Conservation (phyloP, 2,888 invertebrate species). For the Tipula confusa region DNA sequence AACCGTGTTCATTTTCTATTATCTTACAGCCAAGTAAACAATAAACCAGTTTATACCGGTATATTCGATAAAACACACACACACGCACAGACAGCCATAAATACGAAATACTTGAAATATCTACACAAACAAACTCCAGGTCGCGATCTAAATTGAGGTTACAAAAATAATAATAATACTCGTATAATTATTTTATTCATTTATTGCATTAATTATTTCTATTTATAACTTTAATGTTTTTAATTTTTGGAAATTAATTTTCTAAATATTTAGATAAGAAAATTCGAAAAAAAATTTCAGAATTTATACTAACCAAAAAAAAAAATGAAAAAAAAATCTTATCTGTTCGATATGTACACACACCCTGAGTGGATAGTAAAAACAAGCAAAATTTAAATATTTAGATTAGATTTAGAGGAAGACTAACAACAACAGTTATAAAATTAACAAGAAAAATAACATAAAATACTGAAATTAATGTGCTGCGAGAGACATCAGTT, state of each 20-base stretch:
- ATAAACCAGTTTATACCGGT: not conserved
- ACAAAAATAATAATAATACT: not conserved
- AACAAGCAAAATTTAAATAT: not conserved
- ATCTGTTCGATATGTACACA: not conserved
- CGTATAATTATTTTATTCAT: not conserved
- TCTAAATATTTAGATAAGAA: not conserved
- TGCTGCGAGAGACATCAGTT: not conserved
- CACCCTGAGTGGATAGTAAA: not conserved
- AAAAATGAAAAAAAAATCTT: not conserved
- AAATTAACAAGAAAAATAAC: not conserved
- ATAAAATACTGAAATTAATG: not conserved
- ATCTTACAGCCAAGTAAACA: not conserved
- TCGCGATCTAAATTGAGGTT: not conserved
- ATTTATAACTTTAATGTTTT: not conserved
- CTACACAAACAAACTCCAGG: not conserved
- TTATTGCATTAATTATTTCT: not conserved
- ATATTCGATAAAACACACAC: not conserved
- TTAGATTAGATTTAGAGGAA: not conserved
- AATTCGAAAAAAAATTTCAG: too few relatives aligned
- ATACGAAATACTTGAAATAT: not conserved
- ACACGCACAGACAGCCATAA: too few relatives aligned
- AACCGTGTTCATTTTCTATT: not conserved
- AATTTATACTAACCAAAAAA: not conserved
- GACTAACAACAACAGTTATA: not conserved
- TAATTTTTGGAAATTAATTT: slow-evolving; percentile 6